These are phyloP conservation scores for Drosophila takahashii DNA, from an alignment of 1,140 invertebrate species.

Conservation along the genomic window DNA sequence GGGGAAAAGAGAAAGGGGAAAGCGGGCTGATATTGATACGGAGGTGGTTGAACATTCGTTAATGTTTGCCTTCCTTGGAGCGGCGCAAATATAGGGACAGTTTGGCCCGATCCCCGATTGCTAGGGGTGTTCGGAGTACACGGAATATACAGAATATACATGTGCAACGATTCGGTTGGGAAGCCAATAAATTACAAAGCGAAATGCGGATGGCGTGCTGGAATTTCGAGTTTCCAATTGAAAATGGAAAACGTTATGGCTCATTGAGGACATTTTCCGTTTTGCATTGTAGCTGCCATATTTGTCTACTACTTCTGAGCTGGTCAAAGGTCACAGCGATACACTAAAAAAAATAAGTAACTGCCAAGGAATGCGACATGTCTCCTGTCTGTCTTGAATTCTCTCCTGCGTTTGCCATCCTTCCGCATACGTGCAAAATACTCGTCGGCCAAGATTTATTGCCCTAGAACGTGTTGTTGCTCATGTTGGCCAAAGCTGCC, in stretches of 20 bases:
- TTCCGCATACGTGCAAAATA: constrained; percentile 61
- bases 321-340: constrained; percentile 42
- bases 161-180: constrained; percentile 19
- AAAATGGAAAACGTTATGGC: constrained; percentile 41
- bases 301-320: constrained; percentile 18
- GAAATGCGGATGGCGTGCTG: constrained; percentile 7
- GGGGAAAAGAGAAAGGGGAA: neutral
- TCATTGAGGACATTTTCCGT: constrained; percentile 45
- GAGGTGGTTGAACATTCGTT: constrained; percentile 55
- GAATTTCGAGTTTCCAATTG: constrained; percentile 30
- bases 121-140: neutral
- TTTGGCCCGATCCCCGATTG: constrained; percentile 6
- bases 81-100: constrained; percentile 60
- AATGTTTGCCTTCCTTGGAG: constrained; percentile 49
- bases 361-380: constrained; percentile 31
- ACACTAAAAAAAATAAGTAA: constrained; percentile 19
- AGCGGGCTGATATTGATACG: constrained; percentile 45
- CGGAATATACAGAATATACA: neutral
- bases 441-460: constrained; percentile 71
- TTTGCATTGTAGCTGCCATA: constrained; percentile 38
- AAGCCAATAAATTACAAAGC: constrained; percentile 60
- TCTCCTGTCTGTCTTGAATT: constrained; percentile 31
- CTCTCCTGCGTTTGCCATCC: constrained; percentile 20
- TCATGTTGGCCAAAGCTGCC: constrained; percentile 32
- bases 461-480: constrained; percentile 64